These are phyloP conservation scores for Sylvilagus floridanus DNA, from an alignment of 2,797 vertebrate genomes.

Conservation along the genomic window DNA sequence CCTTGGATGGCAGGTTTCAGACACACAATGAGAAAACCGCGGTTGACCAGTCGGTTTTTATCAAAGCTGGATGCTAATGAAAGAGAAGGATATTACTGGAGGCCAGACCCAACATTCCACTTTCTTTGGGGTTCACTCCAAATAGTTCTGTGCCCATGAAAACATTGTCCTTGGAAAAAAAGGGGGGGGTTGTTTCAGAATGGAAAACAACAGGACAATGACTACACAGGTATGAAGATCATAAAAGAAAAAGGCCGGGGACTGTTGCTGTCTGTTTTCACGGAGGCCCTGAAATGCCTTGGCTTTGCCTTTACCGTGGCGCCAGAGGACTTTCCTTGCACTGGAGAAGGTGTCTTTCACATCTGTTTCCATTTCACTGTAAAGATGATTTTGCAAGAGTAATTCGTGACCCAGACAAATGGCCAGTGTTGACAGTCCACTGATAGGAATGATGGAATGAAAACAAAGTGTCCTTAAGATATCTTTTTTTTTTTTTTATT, in stretches of 20 bases:
- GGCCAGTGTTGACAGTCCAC: neutral
- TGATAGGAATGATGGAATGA: neutral
- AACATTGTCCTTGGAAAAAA: neutral
- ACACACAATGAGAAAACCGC: too few species aligned
- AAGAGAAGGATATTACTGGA: constrained; percentile 72
- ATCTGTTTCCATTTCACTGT: neutral
- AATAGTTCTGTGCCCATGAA: constrained; percentile 56
- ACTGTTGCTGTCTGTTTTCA: constrained; percentile 47
- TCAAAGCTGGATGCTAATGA: constrained; percentile 58
- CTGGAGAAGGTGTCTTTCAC: neutral
- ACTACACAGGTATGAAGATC: constrained; percentile 43
- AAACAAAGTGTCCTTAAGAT: neutral
- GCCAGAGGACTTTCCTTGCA: constrained; percentile 43
- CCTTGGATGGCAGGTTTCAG: too few species aligned
- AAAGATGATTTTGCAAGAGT: constrained; percentile 56
- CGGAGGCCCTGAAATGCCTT: neutral
- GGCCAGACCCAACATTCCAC: constrained; percentile 61
- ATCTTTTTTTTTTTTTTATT: too few species aligned
- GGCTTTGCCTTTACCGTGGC: constrained; percentile 42
- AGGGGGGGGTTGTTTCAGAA: constrained; percentile 7
- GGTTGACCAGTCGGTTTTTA: constrained; percentile 66
- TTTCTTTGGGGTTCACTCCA: constrained; percentile 56
- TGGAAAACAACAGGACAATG: constrained; percentile 58
- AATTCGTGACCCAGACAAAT: constrained; percentile 14
- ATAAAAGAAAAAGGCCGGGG: constrained; percentile 25